Conservation (phyloP, 2,113 vertebrate genomes). For the Erinaceus europaeus region DNA sequence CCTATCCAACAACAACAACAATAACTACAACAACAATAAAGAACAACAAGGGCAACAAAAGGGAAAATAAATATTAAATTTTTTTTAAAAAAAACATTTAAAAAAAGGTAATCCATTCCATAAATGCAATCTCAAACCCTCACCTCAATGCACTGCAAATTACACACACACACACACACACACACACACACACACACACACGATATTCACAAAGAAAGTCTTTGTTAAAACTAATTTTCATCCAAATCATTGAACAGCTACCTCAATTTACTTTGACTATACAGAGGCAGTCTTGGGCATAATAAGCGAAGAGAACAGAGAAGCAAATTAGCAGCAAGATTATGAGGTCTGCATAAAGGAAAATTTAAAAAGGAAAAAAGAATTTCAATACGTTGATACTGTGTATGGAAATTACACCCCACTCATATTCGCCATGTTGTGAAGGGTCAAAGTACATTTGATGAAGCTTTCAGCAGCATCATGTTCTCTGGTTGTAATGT, state of each 20-base stretch:
- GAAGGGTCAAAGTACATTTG: neutral
- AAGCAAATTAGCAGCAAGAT: slow-evolving; percentile 31
- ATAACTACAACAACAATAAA: too few relatives aligned
- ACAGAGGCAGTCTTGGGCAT: neutral
- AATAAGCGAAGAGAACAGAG: neutral
- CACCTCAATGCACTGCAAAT: too few relatives aligned
- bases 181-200: too few relatives aligned
- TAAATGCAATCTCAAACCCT: too few relatives aligned
- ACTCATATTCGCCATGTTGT: neutral
- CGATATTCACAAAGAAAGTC: too few relatives aligned
- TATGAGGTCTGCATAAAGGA: slow-evolving; percentile 7
- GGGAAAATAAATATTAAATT: too few relatives aligned
- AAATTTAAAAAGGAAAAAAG: neutral
- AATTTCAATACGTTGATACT: neutral
- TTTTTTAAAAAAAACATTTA: too few relatives aligned
- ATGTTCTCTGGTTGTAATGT: neutral
- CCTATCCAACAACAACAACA: too few relatives aligned
- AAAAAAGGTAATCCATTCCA: too few relatives aligned
- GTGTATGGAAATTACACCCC: slow-evolving; percentile 6
- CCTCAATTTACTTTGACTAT: neutral
- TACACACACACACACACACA: too few relatives aligned
- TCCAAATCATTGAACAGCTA: slow-evolving; percentile 23
- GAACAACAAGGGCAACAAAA: too few relatives aligned
- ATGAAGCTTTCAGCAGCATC: neutral
- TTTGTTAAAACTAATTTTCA: slow-evolving; percentile 22